Evolutionary conservation across 2,113 vertebrate species (phyloP).

Genomic region (Cinclus mexicanus): DNA sequence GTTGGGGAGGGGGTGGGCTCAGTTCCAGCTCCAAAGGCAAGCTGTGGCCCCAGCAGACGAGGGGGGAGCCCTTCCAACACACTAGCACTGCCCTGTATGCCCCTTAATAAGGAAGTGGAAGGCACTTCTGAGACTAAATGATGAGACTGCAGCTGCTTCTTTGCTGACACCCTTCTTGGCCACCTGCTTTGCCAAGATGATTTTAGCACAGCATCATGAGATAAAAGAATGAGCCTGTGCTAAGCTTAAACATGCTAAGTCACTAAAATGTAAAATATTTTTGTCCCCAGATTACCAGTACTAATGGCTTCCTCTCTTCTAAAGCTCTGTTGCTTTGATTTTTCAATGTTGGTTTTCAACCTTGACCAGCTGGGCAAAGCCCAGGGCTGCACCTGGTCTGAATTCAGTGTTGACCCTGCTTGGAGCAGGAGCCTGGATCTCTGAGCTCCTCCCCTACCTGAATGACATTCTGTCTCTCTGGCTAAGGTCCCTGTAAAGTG

Average conservation of each 20-base stretch:
- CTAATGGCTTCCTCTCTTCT: conserved; percentile 1
- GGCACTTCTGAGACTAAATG: not conserved
- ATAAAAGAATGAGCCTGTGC: conserved; percentile 7
- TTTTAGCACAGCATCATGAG: conserved; percentile 25
- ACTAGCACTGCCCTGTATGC: not conserved
- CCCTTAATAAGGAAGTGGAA: not conserved
- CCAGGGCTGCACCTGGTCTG: not conserved
- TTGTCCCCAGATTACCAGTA: not conserved
- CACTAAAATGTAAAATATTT: conserved; percentile 53
- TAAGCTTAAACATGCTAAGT: conserved; percentile 54
- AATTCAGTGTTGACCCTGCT: not conserved
- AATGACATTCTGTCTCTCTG: not conserved
- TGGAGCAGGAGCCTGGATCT: not conserved
- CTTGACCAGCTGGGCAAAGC: not conserved
- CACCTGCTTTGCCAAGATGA: conserved; percentile 45
- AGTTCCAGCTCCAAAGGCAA: not conserved
- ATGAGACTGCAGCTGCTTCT: conserved; percentile 52
- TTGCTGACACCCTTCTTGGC: conserved; percentile 49
- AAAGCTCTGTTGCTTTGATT: not conserved
- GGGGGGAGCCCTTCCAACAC: not conserved
- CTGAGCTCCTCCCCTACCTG: not conserved
- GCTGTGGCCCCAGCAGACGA: not conserved
- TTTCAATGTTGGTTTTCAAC: not conserved
- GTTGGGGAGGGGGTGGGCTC: not conserved
- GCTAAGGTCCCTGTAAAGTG: not conserved